Base-by-base conservation (phyloP, 1,140 invertebrate species). In the Caerostris extrusa region DNA sequence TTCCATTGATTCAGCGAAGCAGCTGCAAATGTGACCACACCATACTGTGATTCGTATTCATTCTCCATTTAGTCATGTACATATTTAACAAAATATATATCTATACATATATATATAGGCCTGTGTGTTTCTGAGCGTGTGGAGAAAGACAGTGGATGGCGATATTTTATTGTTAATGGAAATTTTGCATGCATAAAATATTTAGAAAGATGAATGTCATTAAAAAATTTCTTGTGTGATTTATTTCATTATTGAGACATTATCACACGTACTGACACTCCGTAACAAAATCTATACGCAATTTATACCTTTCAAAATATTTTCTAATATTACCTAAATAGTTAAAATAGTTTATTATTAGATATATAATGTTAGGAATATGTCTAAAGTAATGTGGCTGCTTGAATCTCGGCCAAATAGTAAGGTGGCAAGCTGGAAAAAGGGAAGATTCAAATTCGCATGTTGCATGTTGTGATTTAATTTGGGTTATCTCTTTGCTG, bases 141-240 rank as follows among this genome's bases (percentile, higher is more conserved):
- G 34, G 71, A 50, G 34, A 10, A 53, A 77, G 71, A 77, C 71
- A 50, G 0, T 34, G 71, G 71, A 77, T 34, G 71, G 8, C 53
- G 71, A 77, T 77, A 77, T 77, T 77, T 77, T 77, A 77, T 77
- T 77, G 71, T 77, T 5, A 77, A 77, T 50, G 10, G 50, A 77
- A 77, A 19, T 77, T 77, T 77, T 77, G 71, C 71, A 77, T 77
- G 71, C 71, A 77, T 77, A 77, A 50, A 77, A 77, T 50, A 53
- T 77, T 77, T 77, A 77, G 71, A 50, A 77, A 50, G 8, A 77
- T 77, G 34, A 12, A 50, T 77, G 71, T 53, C 71, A 77, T 53
- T 77, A 53, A 77, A 77, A 53, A 10, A 50, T 77, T 77, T 77
- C 34, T 77, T 50, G 71, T 77, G 50, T 77, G 34, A 50, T 5